A percentile compares a stretch with the other conserved stretches of the same genome.
Evolutionary conservation across 2,797 vertebrate species (phyloP).

Genomic region (Phrynocephalus forsythii): DNA sequence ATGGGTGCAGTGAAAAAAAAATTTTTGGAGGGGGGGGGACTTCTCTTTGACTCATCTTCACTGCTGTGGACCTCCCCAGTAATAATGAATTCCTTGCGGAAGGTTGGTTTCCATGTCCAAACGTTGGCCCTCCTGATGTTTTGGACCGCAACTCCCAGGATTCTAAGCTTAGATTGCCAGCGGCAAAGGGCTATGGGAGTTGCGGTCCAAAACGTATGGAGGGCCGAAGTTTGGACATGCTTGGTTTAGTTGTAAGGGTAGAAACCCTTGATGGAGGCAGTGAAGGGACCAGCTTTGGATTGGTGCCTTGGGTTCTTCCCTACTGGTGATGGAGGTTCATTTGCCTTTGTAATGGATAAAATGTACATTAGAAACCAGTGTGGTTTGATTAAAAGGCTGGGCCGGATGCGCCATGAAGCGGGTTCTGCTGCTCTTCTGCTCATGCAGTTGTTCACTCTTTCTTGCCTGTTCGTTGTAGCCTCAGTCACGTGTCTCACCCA

Average conservation of each 20-base stretch:
- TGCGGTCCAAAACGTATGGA: too few species aligned
- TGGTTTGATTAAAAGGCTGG: conserved; percentile 25
- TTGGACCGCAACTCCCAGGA: too few species aligned
- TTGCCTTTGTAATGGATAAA: conserved; percentile 10
- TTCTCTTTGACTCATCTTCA: not conserved
- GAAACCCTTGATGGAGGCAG: not conserved
- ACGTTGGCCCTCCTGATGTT: too few species aligned
- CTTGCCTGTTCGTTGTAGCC: too few species aligned
- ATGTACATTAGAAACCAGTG: conserved; percentile 13
- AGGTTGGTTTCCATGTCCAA: too few species aligned
- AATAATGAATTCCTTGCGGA: not conserved
- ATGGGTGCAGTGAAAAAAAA: not conserved
- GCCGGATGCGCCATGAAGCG: not conserved
- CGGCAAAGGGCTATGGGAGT: too few species aligned
- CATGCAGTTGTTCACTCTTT: not conserved
- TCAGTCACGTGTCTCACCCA: not conserved
- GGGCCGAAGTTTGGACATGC: too few species aligned
- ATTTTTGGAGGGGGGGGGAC: not conserved
- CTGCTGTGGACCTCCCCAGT: not conserved
- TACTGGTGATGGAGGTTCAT: not conserved
- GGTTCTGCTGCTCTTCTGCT: not conserved
- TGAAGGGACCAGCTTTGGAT: not conserved
- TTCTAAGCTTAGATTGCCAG: too few species aligned
- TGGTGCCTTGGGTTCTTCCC: conserved; percentile 33
- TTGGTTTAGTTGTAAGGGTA: not conserved